Evolutionary conservation across 1,140 invertebrate species (phyloP).

Genomic region (Drosophila athabasca): DNA sequence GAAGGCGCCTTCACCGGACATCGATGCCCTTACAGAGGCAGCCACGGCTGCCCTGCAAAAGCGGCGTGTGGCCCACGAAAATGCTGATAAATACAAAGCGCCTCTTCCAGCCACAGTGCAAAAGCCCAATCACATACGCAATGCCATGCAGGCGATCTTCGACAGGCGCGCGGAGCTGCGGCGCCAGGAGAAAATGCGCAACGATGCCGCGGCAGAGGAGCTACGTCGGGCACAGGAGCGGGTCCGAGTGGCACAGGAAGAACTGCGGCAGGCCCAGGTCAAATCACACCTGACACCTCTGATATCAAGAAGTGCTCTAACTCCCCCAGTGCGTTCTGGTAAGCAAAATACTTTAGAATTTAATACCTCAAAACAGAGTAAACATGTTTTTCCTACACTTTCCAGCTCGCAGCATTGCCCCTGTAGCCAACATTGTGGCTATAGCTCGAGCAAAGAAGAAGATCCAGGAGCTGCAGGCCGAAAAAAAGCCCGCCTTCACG

Average conservation of each 20-base stretch:
- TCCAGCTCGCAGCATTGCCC: conserved; percentile 85
- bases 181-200: conserved; percentile 62
- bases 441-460: conserved; percentile 86
- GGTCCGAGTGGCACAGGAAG: conserved; percentile 67
- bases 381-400: not conserved
- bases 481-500: conserved; percentile 85
- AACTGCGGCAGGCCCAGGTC: conserved; percentile 52
- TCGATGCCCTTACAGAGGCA: conserved; percentile 60
- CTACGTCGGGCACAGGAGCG: conserved; percentile 68
- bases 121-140: conserved; percentile 76
- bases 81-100: conserved; percentile 67
- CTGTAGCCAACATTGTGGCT: conserved; percentile 86
- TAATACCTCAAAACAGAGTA: not conserved
- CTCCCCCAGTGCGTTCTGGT: conserved; percentile 60
- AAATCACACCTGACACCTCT: conserved; percentile 68
- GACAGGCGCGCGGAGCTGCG: conserved; percentile 66
- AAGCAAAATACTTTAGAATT: not conserved
- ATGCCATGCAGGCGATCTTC: conserved; percentile 79
- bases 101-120: conserved; percentile 4
- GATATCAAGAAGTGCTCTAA: conserved; percentile 64
- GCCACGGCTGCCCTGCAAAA: conserved; percentile 68
- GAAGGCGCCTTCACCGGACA: conserved; percentile 65
- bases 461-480: conserved; percentile 84
- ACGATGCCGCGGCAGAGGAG: conserved; percentile 58
- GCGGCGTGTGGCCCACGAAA: conserved; percentile 84